Conservation (phyloP, 2,888 invertebrate species). For the Brachyopa scutellaris region DNA sequence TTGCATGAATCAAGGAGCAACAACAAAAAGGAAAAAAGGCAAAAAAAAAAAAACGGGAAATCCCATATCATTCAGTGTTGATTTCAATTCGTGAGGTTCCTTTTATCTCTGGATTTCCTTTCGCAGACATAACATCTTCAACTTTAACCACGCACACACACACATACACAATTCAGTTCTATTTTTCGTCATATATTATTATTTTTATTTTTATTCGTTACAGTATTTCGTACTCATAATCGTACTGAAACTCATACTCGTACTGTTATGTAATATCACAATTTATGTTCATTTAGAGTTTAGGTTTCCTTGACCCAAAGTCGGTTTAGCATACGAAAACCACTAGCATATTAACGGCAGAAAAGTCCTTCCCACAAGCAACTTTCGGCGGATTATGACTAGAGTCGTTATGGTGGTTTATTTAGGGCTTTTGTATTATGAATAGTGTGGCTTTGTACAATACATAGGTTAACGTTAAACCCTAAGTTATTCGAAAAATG, state of each 20-base stretch:
- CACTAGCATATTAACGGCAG: conserved; percentile 56
- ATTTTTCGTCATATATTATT: conserved; percentile 26
- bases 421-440: conserved; percentile 13
- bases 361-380: conserved; percentile 39
- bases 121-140: conserved; percentile 42
- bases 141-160: background rate
- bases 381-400: conserved; percentile 53
- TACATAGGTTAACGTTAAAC: conserved; percentile 28
- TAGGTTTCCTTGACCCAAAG: conserved; percentile 40
- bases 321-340: conserved; percentile 55
- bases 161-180: too few relatives aligned
- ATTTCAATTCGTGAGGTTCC: conserved; percentile 42
- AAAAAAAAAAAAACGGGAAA: conserved; percentile 8
- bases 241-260: too few relatives aligned
- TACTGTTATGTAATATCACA: conserved; percentile 24
- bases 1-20: conserved; percentile 29
- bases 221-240: background rate
- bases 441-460: conserved; percentile 36
- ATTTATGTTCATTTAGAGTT: conserved; percentile 39
- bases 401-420: conserved; percentile 42
- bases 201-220: too few relatives aligned
- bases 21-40: background rate
- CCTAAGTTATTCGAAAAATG: conserved; percentile 15
- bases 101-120: conserved; percentile 47
- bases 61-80: conserved; percentile 54